Evolutionary conservation across 2,888 invertebrate species (phyloP).

Genomic region (Poecilobothrus nobilitatus): DNA sequence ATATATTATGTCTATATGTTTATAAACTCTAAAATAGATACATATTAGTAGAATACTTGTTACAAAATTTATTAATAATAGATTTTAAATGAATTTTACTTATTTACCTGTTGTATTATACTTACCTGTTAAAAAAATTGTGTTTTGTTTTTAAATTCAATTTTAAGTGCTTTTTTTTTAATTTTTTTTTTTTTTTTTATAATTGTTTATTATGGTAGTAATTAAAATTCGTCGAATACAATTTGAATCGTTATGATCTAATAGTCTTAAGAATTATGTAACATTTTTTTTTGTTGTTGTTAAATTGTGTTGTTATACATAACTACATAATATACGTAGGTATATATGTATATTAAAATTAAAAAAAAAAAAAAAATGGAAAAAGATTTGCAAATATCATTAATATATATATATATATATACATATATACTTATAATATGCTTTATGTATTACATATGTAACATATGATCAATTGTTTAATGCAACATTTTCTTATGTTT

Average conservation of each 20-base stretch:
- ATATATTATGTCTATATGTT: conserved; percentile 12
- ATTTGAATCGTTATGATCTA: neutral
- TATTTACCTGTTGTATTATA: neutral
- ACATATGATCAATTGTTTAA: too few species aligned
- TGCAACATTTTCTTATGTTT: too few species aligned
- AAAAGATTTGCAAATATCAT: neutral
- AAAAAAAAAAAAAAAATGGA: neutral
- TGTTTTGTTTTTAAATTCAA: too few species aligned
- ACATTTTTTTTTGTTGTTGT: neutral
- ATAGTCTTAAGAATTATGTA: neutral
- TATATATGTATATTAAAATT: neutral
- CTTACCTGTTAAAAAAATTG: too few species aligned
- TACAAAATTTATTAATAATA: too few species aligned
- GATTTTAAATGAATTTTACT: neutral
- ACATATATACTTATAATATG: neutral
- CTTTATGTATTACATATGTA: neutral
- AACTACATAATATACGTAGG: too few species aligned
- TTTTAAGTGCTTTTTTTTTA: too few species aligned
- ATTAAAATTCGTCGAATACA: neutral
- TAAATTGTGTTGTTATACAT: too few species aligned
- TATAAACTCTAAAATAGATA: neutral
- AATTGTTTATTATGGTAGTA: too few species aligned
- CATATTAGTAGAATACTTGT: neutral
- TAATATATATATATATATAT: neutral
- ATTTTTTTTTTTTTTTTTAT: neutral